Base-by-base conservation (phyloP, 2,888 invertebrate genomes). In the Netelia melanura region DNA sequence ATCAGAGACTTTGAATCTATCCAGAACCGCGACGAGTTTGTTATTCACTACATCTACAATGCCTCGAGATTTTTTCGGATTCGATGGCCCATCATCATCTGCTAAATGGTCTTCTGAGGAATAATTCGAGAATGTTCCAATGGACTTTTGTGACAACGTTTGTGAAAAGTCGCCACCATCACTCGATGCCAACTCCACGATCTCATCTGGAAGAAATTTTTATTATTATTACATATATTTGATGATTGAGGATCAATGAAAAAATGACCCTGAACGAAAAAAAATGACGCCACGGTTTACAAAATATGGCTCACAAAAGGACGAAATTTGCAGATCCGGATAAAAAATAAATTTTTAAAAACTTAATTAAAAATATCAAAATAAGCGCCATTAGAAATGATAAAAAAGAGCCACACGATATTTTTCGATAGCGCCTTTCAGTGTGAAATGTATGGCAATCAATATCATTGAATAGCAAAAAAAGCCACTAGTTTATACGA, bases 241-340 rank as follows among this genome's bases (percentile, higher is more conserved):
- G 68, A 52, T 68, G 71, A 71, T 71, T 58, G 54, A 58, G 71
- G 58, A 58, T 71, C 52, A 62, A 76, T 52, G 48, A 48, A 76
- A 76, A 65, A 76, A 62, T 25, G 30, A 64, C 14, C 25, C 64
- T 48, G 52, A 48, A 75, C 62, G 64, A 61, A 75, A 75, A 74
- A 75, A 75, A 75, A 75, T 75, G 75, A 75, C 75, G 52, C 75
- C 64, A 6, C 62, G 76, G 61, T 61, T 76, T 76, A 52, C 62
- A 76, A 54, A 76, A 76, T 54, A 65, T 76, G 54, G 54, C 76
- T 76, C 76, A 76, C 76, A 65, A 76, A 64, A 76, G 76, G 76
- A 30, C 65, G 52, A 52, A 76, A 76, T 76, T 76, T 25, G 65
- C 65, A 76, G 65, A 65, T 76, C 54, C 64, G 11, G 52, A 76